Evolutionary conservation across 2,797 vertebrate genomes (phyloP).

Genomic region (Agapornis canus): DNA sequence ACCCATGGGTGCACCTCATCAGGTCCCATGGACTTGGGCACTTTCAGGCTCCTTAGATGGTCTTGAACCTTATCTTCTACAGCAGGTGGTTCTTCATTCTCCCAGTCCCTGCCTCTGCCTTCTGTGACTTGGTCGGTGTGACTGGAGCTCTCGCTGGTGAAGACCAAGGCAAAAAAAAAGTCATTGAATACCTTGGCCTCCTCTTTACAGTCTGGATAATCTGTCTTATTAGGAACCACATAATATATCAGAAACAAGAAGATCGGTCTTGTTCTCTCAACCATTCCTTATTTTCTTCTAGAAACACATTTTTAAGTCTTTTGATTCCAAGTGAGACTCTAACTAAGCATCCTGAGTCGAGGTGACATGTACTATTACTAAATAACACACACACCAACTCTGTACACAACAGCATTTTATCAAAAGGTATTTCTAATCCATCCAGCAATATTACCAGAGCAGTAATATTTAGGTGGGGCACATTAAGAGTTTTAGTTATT

Average conservation of each 20-base stretch:
- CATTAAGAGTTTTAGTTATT: constrained; percentile 41
- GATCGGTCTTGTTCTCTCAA: neutral
- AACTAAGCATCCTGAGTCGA: neutral
- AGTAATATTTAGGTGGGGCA: constrained; percentile 23
- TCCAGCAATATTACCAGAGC: neutral
- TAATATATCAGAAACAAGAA: neutral
- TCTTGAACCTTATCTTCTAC: neutral
- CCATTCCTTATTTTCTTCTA: neutral
- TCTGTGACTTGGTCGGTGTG: neutral
- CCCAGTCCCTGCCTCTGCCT: neutral
- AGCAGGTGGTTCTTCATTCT: neutral
- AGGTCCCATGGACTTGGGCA: neutral
- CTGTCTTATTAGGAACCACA: neutral
- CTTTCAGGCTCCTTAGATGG: neutral
- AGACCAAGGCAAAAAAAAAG: neutral
- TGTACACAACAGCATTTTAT: neutral
- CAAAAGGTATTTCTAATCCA: constrained; percentile 37
- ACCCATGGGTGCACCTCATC: neutral
- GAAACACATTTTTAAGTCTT: neutral
- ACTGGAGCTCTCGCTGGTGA: neutral
- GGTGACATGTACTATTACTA: neutral
- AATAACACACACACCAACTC: constrained; percentile 4
- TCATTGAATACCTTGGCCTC: neutral
- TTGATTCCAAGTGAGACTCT: neutral
- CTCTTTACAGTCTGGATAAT: neutral